A percentile compares a stretch with the other conserved stretches of the same genome.
Conservation (phyloP, 1,140 invertebrate species). For the Tetranychus cinnabarinus region DNA sequence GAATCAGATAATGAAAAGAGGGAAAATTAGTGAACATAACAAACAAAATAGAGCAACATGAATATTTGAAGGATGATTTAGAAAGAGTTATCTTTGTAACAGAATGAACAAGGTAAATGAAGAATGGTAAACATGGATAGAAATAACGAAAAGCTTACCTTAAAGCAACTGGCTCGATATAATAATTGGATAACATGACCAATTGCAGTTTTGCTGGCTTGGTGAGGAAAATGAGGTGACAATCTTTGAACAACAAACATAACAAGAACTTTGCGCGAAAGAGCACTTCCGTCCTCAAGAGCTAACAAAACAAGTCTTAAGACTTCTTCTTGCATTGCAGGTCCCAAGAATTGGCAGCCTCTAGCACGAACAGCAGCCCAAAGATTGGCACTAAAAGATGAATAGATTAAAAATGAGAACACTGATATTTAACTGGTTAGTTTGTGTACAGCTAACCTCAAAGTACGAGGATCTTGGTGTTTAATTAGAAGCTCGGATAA, state of each 20-base stretch:
- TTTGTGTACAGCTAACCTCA: slow-evolving; percentile 18
- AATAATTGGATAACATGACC: slow-evolving; percentile 94
- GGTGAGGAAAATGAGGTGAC: slow-evolving; percentile 68
- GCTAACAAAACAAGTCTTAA: slow-evolving; percentile 54
- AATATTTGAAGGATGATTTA: too few species aligned
- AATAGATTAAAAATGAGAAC: too few species aligned
- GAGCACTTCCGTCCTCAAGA: slow-evolving; percentile 80
- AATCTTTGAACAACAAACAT: slow-evolving; percentile 95
- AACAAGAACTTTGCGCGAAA: slow-evolving; percentile 88
- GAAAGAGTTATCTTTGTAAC: too few species aligned
- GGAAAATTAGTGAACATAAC: too few species aligned
- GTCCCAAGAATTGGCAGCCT: slow-evolving; percentile 96
- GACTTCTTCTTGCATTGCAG: slow-evolving; percentile 25
- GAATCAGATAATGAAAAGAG: too few species aligned
- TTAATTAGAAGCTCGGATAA: slow-evolving; percentile 83
- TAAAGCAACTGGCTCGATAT: slow-evolving; percentile 92
- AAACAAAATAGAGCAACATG: too few species aligned
- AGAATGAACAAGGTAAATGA: too few species aligned
- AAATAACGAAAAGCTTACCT: slow-evolving; percentile 31
- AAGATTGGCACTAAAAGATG: slow-evolving; percentile 44
- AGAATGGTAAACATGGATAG: too few species aligned
- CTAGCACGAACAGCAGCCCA: slow-evolving; percentile 89
- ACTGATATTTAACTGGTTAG: too few species aligned
- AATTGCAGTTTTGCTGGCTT: slow-evolving; percentile 93
- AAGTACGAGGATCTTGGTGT: slow-evolving; percentile 74